Base-by-base conservation (phyloP, 2,113 vertebrate genomes). In the Nyctereutes procyonoides region DNA sequence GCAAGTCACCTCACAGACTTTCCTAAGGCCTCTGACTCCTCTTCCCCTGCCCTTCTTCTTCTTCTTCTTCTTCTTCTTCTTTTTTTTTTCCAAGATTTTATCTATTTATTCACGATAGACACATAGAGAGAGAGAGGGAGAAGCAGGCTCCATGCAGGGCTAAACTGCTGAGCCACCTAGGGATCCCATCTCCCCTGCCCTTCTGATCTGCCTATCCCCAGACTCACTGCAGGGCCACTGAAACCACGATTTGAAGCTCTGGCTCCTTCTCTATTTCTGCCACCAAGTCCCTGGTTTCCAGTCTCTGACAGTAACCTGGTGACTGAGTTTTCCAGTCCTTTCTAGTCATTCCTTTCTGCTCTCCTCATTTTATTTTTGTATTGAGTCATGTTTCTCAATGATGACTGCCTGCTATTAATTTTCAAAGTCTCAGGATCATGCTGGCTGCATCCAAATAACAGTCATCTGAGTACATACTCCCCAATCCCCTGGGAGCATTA, bases 341-440 rank as follows among this genome's bases (percentile, higher is more conserved):
- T 48, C 73, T 14, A 35, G 87, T 55, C 55, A 92, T 89, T 86
- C 82, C 13, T 86, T 89, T 89, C 58, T 63, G 76, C 56, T 90
- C 30, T 94, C 82, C 90, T 84, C 10, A 17, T 79, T 92, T 92
- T 43, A 83, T 55, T 85, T n/a, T 73, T 81, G 15, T 28, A 63
- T 22, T 51, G 89, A 97, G 86, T 93, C 96, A 93, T 32, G 60
- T 93, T 93, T 95, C 92, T 96, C 67, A 32, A 8, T 6, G 67
- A 89, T 86, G 87, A 85, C 89, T 82, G 32, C 58, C 73, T 95
- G 67, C 81, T 91, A 82, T 95, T 96, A 38, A 96, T 83, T 95
- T 97, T 81, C 95, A 91, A 76, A 79, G 56, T 83, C 92, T 88
- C 82, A 56, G 86, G 63, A 67, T 96, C 71, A 58, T 62, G 16